These are phyloP conservation scores for Heteronetta atricapilla DNA, from an alignment of 2,113 vertebrate species.

Conservation along the genomic window DNA sequence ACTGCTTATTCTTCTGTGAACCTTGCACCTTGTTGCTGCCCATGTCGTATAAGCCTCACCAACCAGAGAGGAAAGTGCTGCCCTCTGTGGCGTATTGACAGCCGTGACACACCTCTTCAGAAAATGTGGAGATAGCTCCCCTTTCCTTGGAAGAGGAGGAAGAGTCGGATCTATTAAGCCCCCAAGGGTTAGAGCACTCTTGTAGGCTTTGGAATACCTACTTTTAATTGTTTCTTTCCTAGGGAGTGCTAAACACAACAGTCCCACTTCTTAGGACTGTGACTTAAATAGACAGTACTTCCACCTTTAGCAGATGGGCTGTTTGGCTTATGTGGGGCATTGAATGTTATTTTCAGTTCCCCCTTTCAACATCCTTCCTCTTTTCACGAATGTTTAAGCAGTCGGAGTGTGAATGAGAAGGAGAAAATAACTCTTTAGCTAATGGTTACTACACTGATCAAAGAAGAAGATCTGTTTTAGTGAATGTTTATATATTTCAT, in stretches of 20 bases:
- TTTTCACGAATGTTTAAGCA: not conserved
- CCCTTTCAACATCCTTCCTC: slow-evolving; percentile 25
- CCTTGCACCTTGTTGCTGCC: not conserved
- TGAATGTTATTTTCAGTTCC: slow-evolving; percentile 22
- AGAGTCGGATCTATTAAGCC: not conserved
- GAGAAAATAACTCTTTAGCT: not conserved
- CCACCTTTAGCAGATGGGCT: not conserved
- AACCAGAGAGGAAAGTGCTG: not conserved
- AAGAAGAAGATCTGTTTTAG: not conserved
- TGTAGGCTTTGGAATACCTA: not conserved
- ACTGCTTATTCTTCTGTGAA: not conserved
- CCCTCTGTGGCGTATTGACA: not conserved
- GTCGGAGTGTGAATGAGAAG: not conserved
- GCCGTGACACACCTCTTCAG: not conserved
- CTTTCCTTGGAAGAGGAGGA: not conserved
- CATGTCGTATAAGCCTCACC: not conserved
- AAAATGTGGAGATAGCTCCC: not conserved
- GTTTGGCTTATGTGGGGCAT: not conserved
- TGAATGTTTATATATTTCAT: not conserved
- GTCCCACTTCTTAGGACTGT: not conserved
- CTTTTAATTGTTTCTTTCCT: not conserved
- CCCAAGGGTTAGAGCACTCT: not conserved
- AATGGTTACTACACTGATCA: not conserved
- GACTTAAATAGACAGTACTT: not conserved
- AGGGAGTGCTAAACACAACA: not conserved